Evolutionary conservation across 2,113 vertebrate genomes (phyloP).

Genomic region (Terrapene triunguis): DNA sequence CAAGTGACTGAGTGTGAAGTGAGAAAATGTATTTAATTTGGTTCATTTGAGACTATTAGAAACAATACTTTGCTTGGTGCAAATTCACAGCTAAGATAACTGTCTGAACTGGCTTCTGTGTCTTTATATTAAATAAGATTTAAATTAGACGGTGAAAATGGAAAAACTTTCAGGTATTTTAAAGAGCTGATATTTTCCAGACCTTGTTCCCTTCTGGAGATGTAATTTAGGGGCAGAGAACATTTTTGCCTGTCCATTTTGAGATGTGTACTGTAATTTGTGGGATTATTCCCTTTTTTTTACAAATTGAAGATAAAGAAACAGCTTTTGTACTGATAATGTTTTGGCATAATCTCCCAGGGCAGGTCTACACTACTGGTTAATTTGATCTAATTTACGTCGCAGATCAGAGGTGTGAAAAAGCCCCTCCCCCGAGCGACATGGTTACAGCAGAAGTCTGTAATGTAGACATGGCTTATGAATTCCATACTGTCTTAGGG

Average conservation of each 20-base stretch:
- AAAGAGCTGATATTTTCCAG: not conserved
- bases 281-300: not conserved
- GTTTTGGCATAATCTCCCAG: not conserved
- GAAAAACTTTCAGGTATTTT: not conserved
- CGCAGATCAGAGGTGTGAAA: too few species aligned
- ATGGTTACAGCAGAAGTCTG: too few species aligned
- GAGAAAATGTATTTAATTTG: constrained; percentile 56
- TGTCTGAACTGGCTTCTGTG: constrained; percentile 14
- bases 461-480: too few species aligned
- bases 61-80: not conserved
- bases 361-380: too few species aligned
- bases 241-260: not conserved
- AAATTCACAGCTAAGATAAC: constrained; percentile 34
- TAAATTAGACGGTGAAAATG: not conserved
- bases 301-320: not conserved
- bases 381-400: too few species aligned
- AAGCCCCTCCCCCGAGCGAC: too few species aligned
- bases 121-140: constrained; percentile 12
- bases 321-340: not conserved
- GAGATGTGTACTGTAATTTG: not conserved
- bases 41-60: constrained; percentile 48
- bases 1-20: constrained; percentile 60
- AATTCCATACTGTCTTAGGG: too few species aligned
- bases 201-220: not conserved
- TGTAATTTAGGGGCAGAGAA: not conserved